These are phyloP conservation scores for Tinea pellionella DNA, from an alignment of 2,888 invertebrate species.

Conservation along the genomic window DNA sequence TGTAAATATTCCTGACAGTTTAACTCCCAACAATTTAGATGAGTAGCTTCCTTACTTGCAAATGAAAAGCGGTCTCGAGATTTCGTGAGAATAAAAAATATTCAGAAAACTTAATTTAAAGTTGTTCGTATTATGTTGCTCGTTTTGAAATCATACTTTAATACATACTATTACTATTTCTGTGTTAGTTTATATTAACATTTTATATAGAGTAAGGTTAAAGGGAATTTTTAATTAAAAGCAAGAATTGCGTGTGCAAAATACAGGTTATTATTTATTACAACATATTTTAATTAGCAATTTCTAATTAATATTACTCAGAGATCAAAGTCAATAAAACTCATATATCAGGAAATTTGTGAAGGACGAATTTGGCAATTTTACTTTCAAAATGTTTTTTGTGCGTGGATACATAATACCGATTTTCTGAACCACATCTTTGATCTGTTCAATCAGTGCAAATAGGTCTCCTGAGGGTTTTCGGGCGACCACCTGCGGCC, in stretches of 20 bases:
- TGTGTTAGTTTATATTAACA: too few relatives aligned
- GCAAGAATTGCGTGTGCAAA: too few relatives aligned
- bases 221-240: too few relatives aligned
- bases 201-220: too few relatives aligned
- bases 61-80: background rate
- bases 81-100: background rate
- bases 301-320: too few relatives aligned
- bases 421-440: slow-evolving; percentile 13
- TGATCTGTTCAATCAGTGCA: slow-evolving; percentile 22
- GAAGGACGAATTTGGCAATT: background rate
- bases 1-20: slow-evolving; percentile 19
- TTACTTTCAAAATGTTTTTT: background rate
- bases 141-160: too few relatives aligned
- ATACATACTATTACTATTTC: too few relatives aligned
- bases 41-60: background rate
- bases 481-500: slow-evolving; percentile 21
- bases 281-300: too few relatives aligned
- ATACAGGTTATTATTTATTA: too few relatives aligned
- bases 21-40: background rate
- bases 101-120: background rate
- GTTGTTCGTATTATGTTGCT: background rate
- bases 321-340: too few relatives aligned
- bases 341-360: background rate
- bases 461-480: slow-evolving; percentile 19
- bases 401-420: background rate